Base-by-base conservation (phyloP, 2,113 vertebrate species). In the Leptocoma aspasia region DNA sequence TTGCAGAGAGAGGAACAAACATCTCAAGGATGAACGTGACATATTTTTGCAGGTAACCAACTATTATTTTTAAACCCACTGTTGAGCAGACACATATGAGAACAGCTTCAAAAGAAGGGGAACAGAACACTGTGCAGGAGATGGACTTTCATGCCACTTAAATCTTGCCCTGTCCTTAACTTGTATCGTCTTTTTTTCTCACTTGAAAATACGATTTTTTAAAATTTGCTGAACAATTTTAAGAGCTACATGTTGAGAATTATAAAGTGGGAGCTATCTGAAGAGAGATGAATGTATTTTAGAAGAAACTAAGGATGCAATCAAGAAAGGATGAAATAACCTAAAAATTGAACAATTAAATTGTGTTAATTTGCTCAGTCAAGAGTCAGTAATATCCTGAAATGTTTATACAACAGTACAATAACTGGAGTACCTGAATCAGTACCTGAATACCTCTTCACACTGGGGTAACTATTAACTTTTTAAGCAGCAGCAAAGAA, bases 1-100 rank as follows among this genome's bases (percentile, higher is more conserved):
- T 88, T 94, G 13, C 95, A 99, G 99, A 97, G 99, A 99, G 97
- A 99, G 99, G 97, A 99, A 99, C 97, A 99, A 99, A 86, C 98
- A 99, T 87, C 97, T 99, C 73, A 98, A 97, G 93, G 99, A 99
- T 73, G 99, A 99, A 93, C 96, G 93, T 60, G 99, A 99, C 94
- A 97, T 99, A 56, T 94, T 93, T 96, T 98, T 98, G 47, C 98
- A 98, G 98, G 98, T 98, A 97, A 75, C 52, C 12, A 53, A 42
- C 20, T 42, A 11, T 33, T 56, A 17, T 64, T 93, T 92, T 66
- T 56, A 84, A 86, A 42, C 15, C 14, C 3, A 30, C 1, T 66
- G 14, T 73, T 84, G 52, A 59, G 21, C 33, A 81, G 42, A 54
- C n/a, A 60, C 7, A 3, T 28, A 35, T 3, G 24, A 86, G 52